Evolutionary conservation across 2,888 invertebrate genomes (phyloP), one percentile per base, ranked within the genome.

Genomic region (Pandemis corylana): DNA sequence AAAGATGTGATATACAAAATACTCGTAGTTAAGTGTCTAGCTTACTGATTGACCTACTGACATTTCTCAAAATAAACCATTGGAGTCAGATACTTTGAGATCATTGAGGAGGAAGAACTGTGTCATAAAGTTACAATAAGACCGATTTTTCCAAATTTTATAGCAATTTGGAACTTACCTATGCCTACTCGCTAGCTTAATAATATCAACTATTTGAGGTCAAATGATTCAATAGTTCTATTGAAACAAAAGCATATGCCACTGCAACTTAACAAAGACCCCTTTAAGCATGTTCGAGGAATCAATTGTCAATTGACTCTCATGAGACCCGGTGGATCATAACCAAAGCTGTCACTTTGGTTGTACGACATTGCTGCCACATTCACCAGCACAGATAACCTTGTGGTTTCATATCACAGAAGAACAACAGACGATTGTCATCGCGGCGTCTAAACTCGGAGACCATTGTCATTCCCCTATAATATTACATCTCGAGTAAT

Each of bases 401-500:
- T 64, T 36, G 49, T 53, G 41, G 49, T 13, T 51, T 67, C 41
- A 49, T 7, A 51, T 67, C 62, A 15, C 49, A 41, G 41, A 67
- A 67, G 67, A 67, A 67, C 67, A 67, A n/a, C 65, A 49, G 53
- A 67, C 53, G 41, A 67, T 67, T 41, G 67, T 53, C 53, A 67
- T 67, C 28, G 28, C 28, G 28, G 1, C 28, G 28, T 67, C 67
- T 53, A 1, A 20, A 46, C 13, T 51, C 7, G 7, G 36, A 9
- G 28, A 9, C 28, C 61, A 64, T 62, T 49, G 59, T 53, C 64
- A 46, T 62, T 68, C 72, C 67, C 59, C 36, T 68, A 76, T 73
- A 71, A 76, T 71, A 73, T 65, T 64, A 76, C 71, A 68, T 72
- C 75, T 72, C 78, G 42, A 79, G 81, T 83, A 83, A 86, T 86